Base-by-base conservation (phyloP, 2,797 vertebrate species). In the Neostethus bicornis region DNA sequence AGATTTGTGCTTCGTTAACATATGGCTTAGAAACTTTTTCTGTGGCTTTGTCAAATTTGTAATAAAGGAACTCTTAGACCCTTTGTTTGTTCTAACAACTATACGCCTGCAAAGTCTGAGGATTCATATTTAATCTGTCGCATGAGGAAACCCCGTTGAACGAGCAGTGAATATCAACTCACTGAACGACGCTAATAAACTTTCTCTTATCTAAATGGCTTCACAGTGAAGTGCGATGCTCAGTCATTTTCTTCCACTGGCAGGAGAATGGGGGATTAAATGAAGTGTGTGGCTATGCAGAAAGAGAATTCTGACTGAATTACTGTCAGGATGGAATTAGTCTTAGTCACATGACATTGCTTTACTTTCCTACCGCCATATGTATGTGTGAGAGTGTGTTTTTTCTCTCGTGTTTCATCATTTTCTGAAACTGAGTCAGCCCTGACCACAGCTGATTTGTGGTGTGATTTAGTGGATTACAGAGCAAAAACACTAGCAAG, bases 131-230 rank as follows among this genome's bases (percentile, higher is more conserved):
- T 70, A 32, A 24, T 35, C 39, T 42, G 47, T 48, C 6, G 28
- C 32, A 45, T 10, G 4, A 61, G 48, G 24, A 51, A 43, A 46
- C 43, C 47, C 48, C 61, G 49, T 68, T 59, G 37, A 63, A 68
- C 35, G 21, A 25, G 60, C 68, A 0, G 5, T 66, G 53, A 70
- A 58, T 53, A 70, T 77, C 52, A 58, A 5, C 25, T 41, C 14
- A 1, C 51, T 70, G 51, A 70, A 56, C 51, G 46, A 73, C 44
- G 37, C 51, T 61, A 69, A 79, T 77, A 73, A 74, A 81, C 74
- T 44, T 38, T 5, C 32, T 72, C 73, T 80, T 75, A 81, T 79
- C 68, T 72, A 70, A 79, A 79, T 64, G 51, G 64, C 58, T 71
- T 76, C 44, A 60, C 46, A 37, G 51, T 46, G 37, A 61, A 41